Evolutionary conservation across 2,113 vertebrate genomes (phyloP).

Genomic region (Antechinus flavipes): DNA sequence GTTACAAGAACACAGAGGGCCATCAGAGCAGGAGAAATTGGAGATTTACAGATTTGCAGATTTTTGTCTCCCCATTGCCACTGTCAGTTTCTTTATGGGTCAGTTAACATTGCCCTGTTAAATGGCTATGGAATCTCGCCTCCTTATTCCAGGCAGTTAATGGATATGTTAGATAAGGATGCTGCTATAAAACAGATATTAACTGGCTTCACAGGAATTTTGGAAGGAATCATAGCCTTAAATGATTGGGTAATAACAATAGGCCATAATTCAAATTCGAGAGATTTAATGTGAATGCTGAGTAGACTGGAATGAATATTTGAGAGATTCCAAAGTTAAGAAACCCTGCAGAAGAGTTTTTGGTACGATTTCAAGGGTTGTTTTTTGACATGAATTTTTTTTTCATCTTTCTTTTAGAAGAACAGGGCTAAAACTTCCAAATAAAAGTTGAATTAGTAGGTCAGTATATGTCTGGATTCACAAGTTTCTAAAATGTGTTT

Average conservation of each 20-base stretch:
- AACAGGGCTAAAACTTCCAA: neutral
- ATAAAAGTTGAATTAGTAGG: neutral
- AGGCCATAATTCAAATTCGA: neutral
- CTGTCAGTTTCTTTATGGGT: neutral
- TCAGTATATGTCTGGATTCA: neutral
- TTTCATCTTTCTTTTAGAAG: too few species aligned
- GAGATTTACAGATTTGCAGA: too few species aligned
- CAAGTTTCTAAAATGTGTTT: neutral
- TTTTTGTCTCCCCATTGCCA: neutral
- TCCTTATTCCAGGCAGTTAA: too few species aligned
- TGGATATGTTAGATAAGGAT: neutral
- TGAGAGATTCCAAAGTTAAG: neutral
- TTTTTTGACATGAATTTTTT: too few species aligned
- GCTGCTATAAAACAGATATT: neutral
- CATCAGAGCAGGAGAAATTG: neutral
- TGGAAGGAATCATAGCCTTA: neutral
- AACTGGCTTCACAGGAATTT: neutral
- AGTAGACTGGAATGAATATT: neutral
- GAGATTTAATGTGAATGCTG: neutral
- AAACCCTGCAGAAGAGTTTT: neutral
- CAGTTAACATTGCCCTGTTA: neutral
- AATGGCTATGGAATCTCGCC: neutral
- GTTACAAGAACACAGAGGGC: neutral
- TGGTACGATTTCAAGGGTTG: too few species aligned
- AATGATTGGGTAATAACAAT: neutral